Conservation (phyloP, 1,140 invertebrate genomes). For the Calliopsis andreniformis region DNA sequence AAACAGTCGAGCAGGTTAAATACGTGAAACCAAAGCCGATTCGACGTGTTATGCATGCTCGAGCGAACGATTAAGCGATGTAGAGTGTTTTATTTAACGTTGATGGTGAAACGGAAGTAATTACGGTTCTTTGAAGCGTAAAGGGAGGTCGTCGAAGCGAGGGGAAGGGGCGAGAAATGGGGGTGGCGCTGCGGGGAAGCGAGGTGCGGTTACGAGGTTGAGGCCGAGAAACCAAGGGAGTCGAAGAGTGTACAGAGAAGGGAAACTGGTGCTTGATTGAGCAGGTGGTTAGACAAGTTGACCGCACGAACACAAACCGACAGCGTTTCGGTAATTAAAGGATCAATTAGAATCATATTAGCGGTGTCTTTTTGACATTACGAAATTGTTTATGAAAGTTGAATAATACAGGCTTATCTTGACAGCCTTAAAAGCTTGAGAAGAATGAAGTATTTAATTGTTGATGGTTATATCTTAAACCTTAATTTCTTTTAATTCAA, state of each 20-base stretch:
- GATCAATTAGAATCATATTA: constrained; percentile 38
- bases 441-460: too few relatives aligned
- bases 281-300: constrained; percentile 48
- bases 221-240: constrained; percentile 34
- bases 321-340: constrained; percentile 40
- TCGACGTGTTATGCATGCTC: constrained; percentile 19
- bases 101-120: constrained; percentile 39
- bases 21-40: constrained; percentile 8
- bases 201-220: constrained; percentile 9
- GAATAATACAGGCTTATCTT: too few relatives aligned
- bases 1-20: constrained; percentile 9
- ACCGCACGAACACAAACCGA: constrained; percentile 29
- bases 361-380: neutral
- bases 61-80: constrained; percentile 23
- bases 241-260: constrained; percentile 12
- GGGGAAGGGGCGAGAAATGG: too few relatives aligned
- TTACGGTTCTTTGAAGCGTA: constrained; percentile 27
- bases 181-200: too few relatives aligned
- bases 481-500: too few relatives aligned
- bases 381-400: too few relatives aligned
- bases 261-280: constrained; percentile 35
- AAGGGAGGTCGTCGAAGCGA: neutral
- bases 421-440: too few relatives aligned
- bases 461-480: too few relatives aligned
- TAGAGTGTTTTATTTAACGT: constrained; percentile 39